Evolutionary conservation across 2,888 invertebrate genomes (phyloP).

Genomic region (Odontomyia ornata): DNA sequence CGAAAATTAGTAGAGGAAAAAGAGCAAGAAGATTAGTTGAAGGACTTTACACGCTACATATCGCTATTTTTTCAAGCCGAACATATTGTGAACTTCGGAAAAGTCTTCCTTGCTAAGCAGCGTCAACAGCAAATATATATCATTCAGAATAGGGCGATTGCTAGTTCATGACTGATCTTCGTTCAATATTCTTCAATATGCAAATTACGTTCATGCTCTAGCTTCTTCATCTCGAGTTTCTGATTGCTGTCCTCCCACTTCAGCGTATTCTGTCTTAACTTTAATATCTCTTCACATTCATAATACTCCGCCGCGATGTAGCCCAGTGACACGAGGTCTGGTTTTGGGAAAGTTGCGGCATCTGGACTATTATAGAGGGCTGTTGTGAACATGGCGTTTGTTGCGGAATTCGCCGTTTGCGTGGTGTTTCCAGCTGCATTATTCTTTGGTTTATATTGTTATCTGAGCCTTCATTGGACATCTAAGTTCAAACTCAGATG

Average conservation of each 20-base stretch:
- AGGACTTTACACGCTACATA: conserved; percentile 99
- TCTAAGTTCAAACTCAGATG: too few species aligned
- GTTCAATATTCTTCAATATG: conserved; percentile 99
- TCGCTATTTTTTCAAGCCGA: conserved; percentile 98
- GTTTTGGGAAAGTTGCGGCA: conserved; percentile 77
- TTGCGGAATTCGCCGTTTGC: conserved; percentile 52
- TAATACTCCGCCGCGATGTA: conserved; percentile 79
- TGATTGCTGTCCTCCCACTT: conserved; percentile 99
- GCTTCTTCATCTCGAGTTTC: conserved; percentile 97
- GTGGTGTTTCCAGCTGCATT: conserved; percentile 53
- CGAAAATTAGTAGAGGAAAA: too few species aligned
- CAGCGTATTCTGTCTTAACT: too few species aligned
- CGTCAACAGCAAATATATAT: conserved; percentile 95
- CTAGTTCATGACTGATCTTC: conserved; percentile 98
- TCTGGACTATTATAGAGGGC: too few species aligned
- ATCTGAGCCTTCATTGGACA: too few species aligned
- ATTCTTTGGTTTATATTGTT: too few species aligned
- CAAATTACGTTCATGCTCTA: conserved; percentile 96
- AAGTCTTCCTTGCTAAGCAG: conserved; percentile 97
- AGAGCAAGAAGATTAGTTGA: too few species aligned
- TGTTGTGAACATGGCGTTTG: too few species aligned
- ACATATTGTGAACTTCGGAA: conserved; percentile 97
- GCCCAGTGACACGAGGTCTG: conserved; percentile 84
- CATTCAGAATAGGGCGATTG: conserved; percentile 96
- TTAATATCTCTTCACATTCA: too few species aligned